phyloP scores from a whole-genome alignment of 2,113 vertebrate genomes.

The Bubalus kerabau region DNA sequence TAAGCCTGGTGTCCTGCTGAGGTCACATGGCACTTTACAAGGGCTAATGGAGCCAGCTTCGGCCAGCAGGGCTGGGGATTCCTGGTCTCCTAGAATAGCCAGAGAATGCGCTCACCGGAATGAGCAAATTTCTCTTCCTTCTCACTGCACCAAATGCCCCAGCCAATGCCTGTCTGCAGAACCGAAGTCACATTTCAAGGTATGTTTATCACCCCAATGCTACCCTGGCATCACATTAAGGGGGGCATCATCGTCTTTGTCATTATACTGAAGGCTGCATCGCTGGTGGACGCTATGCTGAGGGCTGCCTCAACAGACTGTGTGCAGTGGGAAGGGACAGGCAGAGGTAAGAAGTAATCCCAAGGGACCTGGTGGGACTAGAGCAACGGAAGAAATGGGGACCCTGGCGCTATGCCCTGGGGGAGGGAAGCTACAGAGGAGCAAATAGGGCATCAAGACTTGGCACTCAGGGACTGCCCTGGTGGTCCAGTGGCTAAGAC shows the following conservation, averaged over 20 bases:
- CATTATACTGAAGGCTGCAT: background rate
- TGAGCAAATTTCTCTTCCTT: background rate
- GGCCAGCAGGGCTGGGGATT: background rate
- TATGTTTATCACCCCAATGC: background rate
- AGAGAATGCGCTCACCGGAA: background rate
- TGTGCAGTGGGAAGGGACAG: background rate
- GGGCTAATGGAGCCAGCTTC: slow-evolving; percentile 14
- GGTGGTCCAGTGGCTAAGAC: background rate
- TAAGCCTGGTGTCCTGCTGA: slow-evolving; percentile 18
- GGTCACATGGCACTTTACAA: slow-evolving; percentile 18
- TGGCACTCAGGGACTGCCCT: background rate
- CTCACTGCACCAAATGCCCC: background rate
- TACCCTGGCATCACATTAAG: background rate
- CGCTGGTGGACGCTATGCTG: background rate
- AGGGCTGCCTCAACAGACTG: background rate
- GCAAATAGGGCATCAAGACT: background rate
- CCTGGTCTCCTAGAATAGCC: background rate
- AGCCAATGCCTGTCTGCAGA: background rate
- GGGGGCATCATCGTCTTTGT: background rate
- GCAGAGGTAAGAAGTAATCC: background rate
- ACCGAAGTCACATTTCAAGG: background rate
- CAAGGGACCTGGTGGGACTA: background rate
- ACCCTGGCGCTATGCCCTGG: too few relatives aligned
- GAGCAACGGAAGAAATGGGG: background rate
- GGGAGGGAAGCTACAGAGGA: background rate